These are phyloP conservation scores for Dermolepida albohirtum DNA, from an alignment of 2,888 invertebrate genomes.

Conservation along the genomic window DNA sequence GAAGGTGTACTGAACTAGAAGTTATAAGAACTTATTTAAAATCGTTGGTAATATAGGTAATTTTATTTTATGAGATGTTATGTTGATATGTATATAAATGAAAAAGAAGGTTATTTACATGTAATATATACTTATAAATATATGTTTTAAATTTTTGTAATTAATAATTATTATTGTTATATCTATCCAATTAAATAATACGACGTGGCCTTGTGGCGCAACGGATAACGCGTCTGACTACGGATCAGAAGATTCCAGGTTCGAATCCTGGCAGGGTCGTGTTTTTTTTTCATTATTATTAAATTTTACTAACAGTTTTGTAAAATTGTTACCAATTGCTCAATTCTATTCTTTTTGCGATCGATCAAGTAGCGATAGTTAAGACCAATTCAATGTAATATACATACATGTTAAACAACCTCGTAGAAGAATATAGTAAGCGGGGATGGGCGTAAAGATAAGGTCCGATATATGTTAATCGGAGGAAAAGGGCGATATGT, in stretches of 20 bases:
- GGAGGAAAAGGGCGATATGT: too few relatives aligned
- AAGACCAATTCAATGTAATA: too few relatives aligned
- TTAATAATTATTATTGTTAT: neutral
- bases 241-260: conserved; percentile 70
- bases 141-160: neutral
- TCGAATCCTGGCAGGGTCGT: conserved; percentile 69
- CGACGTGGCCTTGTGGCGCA: conserved; percentile 68
- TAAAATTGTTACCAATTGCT: too few relatives aligned
- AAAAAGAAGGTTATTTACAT: neutral
- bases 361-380: too few relatives aligned
- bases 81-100: neutral
- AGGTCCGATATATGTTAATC: too few relatives aligned
- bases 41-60: neutral
- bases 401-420: too few relatives aligned
- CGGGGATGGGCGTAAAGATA: too few relatives aligned
- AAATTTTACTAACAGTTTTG: conserved; percentile 22
- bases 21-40: neutral
- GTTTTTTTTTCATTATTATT: too few relatives aligned
- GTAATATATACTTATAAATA: neutral
- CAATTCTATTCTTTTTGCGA: too few relatives aligned
- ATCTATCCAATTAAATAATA: neutral
- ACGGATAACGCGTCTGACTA: conserved; percentile 71
- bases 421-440: too few relatives aligned
- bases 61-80: neutral
- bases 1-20: neutral